Evolutionary conservation across 2,888 invertebrate genomes (phyloP), one percentile per base, ranked within the genome.

Genomic region (Cataglyphis rosenhaueri): DNA sequence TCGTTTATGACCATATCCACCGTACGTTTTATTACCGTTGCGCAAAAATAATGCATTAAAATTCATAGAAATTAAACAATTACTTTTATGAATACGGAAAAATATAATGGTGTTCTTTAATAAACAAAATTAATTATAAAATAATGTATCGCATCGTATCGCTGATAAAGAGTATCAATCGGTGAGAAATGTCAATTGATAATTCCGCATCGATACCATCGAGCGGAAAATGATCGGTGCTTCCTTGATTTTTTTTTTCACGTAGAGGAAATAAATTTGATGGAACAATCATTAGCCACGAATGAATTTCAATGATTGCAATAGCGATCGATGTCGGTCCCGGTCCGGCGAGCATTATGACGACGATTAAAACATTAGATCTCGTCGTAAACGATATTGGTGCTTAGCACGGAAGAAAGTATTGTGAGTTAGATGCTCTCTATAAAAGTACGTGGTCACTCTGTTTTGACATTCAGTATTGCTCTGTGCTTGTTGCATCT

Each of bases 301-400:
- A 84, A 88, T 78, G 64, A 84, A 84, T 79, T 85, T 84, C 70
- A 57, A 57, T n/a, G 73, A 32, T 44, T 52, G 81, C 38, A 70
- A 44, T n/a, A 61, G 73, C 57, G 78, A 85, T 84, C 81, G 84
- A 52, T 8, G 18, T 29, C 18, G 81, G 88, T 89, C 84, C 88
- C 92, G 93, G 89, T 93, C 85, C 88, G 89, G 18, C 88, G 92
- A 71, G 74, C 90, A 92, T 93, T 93, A 94, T 85, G 91, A 89
- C 91, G 86, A 90, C 90, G 89, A 94, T 94, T 94, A 93, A 93
- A 93, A 93, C 87, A 91, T 92, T 89, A 88, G 90, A 86, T 84
- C 35, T n/a, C 59, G 88, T 91, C 90, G 89, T 93, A 92, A 93
- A 93, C 92, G 92, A 92, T 89, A 88, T 82, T 87, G 91, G 92